phyloP scores from a whole-genome alignment of 37 sponge, comb jelly and placozoan genomes.

The Tethya wilhelma region DNA sequence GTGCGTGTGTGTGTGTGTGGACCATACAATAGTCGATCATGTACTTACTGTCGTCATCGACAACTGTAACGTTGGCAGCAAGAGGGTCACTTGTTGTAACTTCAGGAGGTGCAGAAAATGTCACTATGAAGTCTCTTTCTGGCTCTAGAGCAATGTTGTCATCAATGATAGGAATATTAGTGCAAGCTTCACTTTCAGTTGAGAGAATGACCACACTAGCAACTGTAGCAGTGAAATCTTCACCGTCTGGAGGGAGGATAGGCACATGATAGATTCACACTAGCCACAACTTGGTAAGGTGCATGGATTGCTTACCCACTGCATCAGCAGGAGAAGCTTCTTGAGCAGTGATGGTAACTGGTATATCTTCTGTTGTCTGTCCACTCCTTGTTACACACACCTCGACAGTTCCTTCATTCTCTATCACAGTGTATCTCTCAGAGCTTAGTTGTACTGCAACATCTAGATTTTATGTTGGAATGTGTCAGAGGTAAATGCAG shows the following conservation, averaged over 20 bases:
- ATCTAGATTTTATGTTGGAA: no score
- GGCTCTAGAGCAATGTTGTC: constrained; percentile 28
- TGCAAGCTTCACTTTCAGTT: neutral
- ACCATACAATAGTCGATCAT: no score
- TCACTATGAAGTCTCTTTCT: constrained; percentile 15
- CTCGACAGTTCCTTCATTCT: constrained; percentile 4
- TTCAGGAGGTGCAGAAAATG: neutral
- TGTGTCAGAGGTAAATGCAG: no score
- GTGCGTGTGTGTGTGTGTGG: neutral
- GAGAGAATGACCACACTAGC: neutral
- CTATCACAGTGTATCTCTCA: neutral
- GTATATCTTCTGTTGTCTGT: neutral
- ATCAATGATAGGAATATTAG: constrained; percentile 6
- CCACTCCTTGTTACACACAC: constrained; percentile 13
- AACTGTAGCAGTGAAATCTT: constrained; percentile 4
- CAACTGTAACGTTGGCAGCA: constrained; percentile 8
- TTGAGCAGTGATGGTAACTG: neutral
- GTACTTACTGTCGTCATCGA: constrained; percentile 33
- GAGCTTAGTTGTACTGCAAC: no score
- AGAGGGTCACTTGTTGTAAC: neutral
- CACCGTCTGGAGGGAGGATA: constrained; percentile 12
- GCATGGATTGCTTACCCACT: neutral
- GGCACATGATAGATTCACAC: neutral
- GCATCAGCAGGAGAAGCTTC: neutral
- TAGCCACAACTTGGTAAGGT: neutral